Percentiles rank a stretch among this genome's conserved stretches.
Evolutionary conservation across 92 coral and sea anemone genomes (phyloP).

Genomic region (Siderastrea radians): DNA sequence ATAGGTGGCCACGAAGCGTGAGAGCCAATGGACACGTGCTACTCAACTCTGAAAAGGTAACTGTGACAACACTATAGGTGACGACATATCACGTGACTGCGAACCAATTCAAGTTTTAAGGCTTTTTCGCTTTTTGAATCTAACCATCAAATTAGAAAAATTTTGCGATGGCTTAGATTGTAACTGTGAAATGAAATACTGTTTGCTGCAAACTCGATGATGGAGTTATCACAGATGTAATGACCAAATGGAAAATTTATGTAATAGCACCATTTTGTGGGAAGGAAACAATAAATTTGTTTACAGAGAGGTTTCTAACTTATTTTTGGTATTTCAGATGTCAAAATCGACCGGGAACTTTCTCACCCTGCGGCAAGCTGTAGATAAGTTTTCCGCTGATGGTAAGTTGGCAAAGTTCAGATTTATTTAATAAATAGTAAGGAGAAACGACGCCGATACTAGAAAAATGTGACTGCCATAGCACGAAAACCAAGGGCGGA

Average conservation of each 20-base stretch:
- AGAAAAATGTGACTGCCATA: no score
- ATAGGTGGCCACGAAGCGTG: constrained; percentile 93
- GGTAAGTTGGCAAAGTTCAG: constrained; percentile 60
- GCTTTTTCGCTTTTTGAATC: not conserved
- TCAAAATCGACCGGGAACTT: constrained; percentile 98
- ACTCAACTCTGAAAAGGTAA: constrained; percentile 98
- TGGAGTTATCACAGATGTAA: no score
- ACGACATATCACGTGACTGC: not conserved
- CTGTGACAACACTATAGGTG: not conserved
- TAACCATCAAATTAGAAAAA: no score
- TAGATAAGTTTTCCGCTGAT: constrained; percentile 97
- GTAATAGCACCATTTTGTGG: not conserved
- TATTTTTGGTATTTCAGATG: constrained; percentile 74
- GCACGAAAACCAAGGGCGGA: no score
- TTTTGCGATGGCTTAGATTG: not conserved
- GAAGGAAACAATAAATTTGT: not conserved
- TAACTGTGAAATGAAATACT: no score
- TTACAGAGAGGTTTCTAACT: not conserved
- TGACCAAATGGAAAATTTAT: no score
- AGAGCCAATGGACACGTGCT: constrained; percentile 97
- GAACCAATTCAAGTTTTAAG: not conserved
- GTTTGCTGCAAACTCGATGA: no score
- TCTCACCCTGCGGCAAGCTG: constrained; percentile 86
- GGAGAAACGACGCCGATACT: no score
- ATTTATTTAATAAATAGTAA: not conserved